phyloP scores from a whole-genome alignment of 2,888 invertebrate genomes.

The Macaria notata region DNA sequence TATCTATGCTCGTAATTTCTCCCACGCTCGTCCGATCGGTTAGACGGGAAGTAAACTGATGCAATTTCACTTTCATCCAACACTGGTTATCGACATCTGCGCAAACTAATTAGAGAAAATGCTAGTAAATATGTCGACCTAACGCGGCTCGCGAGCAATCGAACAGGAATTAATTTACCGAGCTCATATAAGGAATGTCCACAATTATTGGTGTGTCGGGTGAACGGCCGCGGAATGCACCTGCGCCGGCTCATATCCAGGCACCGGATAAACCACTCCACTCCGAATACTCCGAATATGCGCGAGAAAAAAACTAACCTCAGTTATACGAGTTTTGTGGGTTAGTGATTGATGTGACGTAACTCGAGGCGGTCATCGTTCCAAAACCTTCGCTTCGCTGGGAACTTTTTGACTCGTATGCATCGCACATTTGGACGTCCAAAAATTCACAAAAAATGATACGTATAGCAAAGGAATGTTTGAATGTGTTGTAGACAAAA shows the following conservation, averaged over 20 bases:
- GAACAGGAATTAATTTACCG: conserved; percentile 33
- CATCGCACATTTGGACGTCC: neutral
- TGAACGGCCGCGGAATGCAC: conserved; percentile 69
- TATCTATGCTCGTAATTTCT: conserved; percentile 47
- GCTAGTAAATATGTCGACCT: conserved; percentile 33
- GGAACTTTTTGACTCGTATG: conserved; percentile 1
- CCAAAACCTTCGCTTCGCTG: conserved; percentile 6
- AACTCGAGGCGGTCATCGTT: conserved; percentile 20
- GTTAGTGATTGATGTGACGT: conserved; percentile 36
- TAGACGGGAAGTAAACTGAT: conserved; percentile 52
- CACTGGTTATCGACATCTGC: conserved; percentile 60
- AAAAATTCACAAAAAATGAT: conserved; percentile 5
- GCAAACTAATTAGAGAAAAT: conserved; percentile 47
- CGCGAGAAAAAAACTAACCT: conserved; percentile 58
- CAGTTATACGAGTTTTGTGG: conserved; percentile 48
- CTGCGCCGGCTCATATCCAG: conserved; percentile 53
- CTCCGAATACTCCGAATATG: conserved; percentile 68
- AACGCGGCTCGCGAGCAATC: conserved; percentile 12
- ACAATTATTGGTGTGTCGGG: conserved; percentile 55
- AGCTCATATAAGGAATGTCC: conserved; percentile 41
- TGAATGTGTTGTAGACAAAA: conserved; percentile 14
- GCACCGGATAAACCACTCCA: conserved; percentile 48
- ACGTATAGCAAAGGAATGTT: conserved; percentile 21
- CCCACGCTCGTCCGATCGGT: conserved; percentile 49
- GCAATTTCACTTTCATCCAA: conserved; percentile 69